Percentiles rank a stretch among this genome's conserved stretches.
phyloP scores from a whole-genome alignment of 2,797 vertebrate genomes.

The Carduelis carduelis region DNA sequence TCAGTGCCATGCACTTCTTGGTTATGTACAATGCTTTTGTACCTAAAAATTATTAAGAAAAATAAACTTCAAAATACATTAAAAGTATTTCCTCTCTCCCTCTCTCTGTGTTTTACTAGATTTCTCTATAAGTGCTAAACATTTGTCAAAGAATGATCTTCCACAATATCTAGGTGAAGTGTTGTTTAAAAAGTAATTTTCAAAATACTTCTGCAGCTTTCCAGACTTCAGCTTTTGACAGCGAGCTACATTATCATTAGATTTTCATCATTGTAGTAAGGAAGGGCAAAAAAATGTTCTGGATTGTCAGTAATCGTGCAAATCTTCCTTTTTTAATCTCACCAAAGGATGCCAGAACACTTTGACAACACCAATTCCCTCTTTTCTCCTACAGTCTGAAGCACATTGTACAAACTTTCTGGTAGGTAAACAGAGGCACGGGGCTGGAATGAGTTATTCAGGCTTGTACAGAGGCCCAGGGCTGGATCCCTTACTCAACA shows the following conservation, averaged over 20 bases:
- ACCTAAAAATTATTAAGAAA: neutral
- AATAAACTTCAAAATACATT: constrained; percentile 59
- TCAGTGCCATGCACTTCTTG: constrained; percentile 33
- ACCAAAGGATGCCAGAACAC: neutral
- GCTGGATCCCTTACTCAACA: neutral
- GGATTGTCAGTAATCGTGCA: neutral
- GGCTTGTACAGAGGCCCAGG: neutral
- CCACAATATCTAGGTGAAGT: neutral
- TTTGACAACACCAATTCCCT: neutral
- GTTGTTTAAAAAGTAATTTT: neutral
- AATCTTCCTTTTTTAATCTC: neutral
- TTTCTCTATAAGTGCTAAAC: neutral
- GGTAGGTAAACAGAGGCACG: neutral
- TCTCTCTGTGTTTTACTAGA: neutral
- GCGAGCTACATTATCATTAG: fast-evolving
- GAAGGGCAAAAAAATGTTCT: neutral
- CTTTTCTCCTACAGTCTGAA: neutral
- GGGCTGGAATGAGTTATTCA: neutral
- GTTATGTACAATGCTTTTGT: neutral
- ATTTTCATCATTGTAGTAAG: neutral
- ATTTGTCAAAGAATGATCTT: neutral
- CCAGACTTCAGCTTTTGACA: neutral
- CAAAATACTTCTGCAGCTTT: neutral
- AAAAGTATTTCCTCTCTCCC: neutral
- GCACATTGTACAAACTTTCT: neutral